Percentiles rank a stretch among this genome's conserved stretches.
phyloP scores from a whole-genome alignment of 2,113 vertebrate species.

The Asarcornis scutulata region DNA sequence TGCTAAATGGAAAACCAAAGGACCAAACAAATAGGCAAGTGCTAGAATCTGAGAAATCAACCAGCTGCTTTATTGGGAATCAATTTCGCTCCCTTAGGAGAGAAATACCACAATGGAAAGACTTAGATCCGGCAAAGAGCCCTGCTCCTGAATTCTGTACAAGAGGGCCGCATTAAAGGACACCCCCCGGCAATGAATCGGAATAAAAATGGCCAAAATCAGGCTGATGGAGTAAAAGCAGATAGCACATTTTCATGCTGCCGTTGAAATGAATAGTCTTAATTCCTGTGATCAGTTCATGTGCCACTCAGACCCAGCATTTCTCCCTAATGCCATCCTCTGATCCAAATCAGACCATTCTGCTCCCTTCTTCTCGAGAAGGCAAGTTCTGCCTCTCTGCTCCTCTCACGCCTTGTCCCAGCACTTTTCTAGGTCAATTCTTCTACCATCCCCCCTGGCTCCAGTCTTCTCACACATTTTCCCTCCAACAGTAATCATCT shows the following conservation, averaged over 20 bases:
- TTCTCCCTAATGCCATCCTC: background rate
- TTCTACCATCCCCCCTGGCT: background rate
- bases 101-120: conserved; percentile 39
- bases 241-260: background rate
- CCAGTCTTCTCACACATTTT: background rate
- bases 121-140: background rate
- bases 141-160: conserved; percentile 3
- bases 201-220: conserved; percentile 20
- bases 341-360: background rate
- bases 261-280: background rate
- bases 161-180: background rate
- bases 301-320: background rate
- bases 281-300: background rate
- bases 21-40: conserved; percentile 36
- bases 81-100: conserved; percentile 49
- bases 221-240: background rate
- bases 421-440: background rate
- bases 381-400: background rate
- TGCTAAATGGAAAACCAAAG: conserved; percentile 1
- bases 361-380: background rate
- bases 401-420: background rate
- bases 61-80: conserved; percentile 59
- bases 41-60: conserved; percentile 52
- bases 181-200: background rate
- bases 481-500: background rate